Evolutionary conservation across 1,140 invertebrate species (phyloP).

Genomic region (Trinorchestia longiramus): DNA sequence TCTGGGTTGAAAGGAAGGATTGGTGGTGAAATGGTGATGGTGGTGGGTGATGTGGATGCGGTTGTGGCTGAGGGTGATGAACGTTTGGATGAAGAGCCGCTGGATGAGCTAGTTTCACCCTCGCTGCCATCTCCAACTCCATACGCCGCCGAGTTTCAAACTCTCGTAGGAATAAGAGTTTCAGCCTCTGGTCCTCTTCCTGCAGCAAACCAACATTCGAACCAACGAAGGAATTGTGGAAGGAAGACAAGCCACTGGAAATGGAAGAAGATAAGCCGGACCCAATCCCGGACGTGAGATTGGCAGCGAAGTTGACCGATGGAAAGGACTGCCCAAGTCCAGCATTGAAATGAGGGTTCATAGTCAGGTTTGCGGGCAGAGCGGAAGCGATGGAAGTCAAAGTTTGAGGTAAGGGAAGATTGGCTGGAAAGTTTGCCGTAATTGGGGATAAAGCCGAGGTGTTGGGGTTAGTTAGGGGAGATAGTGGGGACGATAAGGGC

Average conservation of each 20-base stretch:
- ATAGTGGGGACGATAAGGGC: neutral
- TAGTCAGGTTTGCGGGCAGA: neutral
- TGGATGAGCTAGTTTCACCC: constrained; percentile 30
- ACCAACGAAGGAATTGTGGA: neutral
- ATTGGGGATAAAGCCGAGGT: neutral
- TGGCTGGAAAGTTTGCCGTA: neutral
- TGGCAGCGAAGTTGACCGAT: neutral
- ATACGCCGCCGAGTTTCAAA: constrained; percentile 43
- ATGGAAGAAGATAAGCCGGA: neutral
- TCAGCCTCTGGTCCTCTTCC: constrained; percentile 36
- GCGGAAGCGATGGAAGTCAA: neutral
- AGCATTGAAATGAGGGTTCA: neutral
- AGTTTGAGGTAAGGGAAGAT: neutral
- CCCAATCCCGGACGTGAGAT: neutral
- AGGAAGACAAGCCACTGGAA: neutral
- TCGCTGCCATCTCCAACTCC: constrained; percentile 55
- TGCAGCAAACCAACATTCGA: neutral
- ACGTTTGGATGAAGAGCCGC: neutral
- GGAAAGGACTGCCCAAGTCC: neutral
- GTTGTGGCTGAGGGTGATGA: constrained; percentile 4
- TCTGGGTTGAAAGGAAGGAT: neutral
- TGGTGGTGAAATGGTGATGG: neutral
- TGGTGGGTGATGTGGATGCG: neutral
- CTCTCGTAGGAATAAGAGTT: constrained; percentile 52
- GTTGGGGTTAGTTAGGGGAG: constrained; percentile 12